A percentile compares a stretch with the other conserved stretches of the same genome.
These are phyloP conservation scores for Lagorchestes hirsutus DNA, from an alignment of 2,797 vertebrate genomes.

Conservation along the genomic window DNA sequence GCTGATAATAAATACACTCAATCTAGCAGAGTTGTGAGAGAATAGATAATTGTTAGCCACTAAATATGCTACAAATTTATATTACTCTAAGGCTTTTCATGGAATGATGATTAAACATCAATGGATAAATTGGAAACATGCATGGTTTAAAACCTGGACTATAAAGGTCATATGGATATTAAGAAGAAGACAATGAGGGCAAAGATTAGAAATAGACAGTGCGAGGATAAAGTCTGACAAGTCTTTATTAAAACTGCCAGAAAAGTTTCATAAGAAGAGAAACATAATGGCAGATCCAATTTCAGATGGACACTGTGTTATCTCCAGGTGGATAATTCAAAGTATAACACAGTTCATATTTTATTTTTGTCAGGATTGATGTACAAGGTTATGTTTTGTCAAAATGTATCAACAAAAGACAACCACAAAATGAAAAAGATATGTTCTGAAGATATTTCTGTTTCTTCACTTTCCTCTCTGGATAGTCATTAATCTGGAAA, in stretches of 20 bases:
- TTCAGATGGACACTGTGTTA: conserved; percentile 26
- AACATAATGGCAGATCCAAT: neutral
- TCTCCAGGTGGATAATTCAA: conserved; percentile 13
- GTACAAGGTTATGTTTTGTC: conserved; percentile 65
- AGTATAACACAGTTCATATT: conserved; percentile 57
- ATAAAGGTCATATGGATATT: neutral
- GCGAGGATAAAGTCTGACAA: neutral
- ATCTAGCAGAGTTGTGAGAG: neutral
- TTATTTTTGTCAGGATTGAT: conserved; percentile 59
- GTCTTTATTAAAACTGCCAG: conserved; percentile 49
- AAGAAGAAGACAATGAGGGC: neutral
- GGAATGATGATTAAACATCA: neutral
- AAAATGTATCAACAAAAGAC: conserved; percentile 46
- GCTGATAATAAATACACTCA: neutral
- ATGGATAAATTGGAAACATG: conserved; percentile 1
- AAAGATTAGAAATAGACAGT: conserved; percentile 28
- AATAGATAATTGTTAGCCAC: neutral
- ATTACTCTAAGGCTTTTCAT: neutral
- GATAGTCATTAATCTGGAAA: neutral
- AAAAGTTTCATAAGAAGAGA: conserved; percentile 53
- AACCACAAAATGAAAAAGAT: conserved; percentile 10
- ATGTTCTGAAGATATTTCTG: neutral
- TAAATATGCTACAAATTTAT: neutral
- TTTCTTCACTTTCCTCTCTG: neutral
- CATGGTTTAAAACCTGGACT: neutral